These are phyloP conservation scores for Pollenia angustigena DNA, from an alignment of 2,888 invertebrate genomes.

Conservation along the genomic window DNA sequence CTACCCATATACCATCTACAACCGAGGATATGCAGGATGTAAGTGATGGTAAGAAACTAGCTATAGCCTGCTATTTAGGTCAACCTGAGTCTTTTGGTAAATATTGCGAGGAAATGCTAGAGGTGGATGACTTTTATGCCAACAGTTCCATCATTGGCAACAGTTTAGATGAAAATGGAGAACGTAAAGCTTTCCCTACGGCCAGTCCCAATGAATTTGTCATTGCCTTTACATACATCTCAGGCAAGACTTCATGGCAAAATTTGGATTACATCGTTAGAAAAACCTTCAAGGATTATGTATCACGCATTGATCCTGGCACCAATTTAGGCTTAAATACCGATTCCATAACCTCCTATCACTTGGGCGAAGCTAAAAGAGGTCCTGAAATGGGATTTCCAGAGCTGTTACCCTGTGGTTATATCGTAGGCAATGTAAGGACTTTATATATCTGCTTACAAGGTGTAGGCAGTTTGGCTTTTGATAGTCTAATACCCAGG, in stretches of 20 bases:
- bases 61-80: constrained; percentile 94
- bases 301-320: constrained; percentile 95
- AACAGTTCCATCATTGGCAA: constrained; percentile 84
- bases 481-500: constrained; percentile 98
- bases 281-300: constrained; percentile 97
- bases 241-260: constrained; percentile 97
- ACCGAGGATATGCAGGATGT: constrained; percentile 88
- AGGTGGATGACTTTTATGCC: constrained; percentile 87
- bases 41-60: constrained; percentile 93
- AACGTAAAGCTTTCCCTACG: constrained; percentile 85
- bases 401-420: constrained; percentile 96
- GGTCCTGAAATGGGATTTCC: constrained; percentile 93
- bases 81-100: constrained; percentile 91
- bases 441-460: constrained; percentile 95
- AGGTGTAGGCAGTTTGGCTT: constrained; percentile 93
- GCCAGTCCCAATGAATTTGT: constrained; percentile 89
- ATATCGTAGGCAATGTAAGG: constrained; percentile 94
- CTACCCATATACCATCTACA: constrained; percentile 83
- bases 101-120: constrained; percentile 88
- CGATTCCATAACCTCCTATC: constrained; percentile 97
- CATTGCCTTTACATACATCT: constrained; percentile 95
- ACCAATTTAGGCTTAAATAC: constrained; percentile 92
- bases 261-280: constrained; percentile 95
- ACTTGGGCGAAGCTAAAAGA: constrained; percentile 94
- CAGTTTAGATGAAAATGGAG: constrained; percentile 81